These are phyloP conservation scores for Pseudomugil gertrudae DNA, from an alignment of 2,797 vertebrate species.

Conservation along the genomic window DNA sequence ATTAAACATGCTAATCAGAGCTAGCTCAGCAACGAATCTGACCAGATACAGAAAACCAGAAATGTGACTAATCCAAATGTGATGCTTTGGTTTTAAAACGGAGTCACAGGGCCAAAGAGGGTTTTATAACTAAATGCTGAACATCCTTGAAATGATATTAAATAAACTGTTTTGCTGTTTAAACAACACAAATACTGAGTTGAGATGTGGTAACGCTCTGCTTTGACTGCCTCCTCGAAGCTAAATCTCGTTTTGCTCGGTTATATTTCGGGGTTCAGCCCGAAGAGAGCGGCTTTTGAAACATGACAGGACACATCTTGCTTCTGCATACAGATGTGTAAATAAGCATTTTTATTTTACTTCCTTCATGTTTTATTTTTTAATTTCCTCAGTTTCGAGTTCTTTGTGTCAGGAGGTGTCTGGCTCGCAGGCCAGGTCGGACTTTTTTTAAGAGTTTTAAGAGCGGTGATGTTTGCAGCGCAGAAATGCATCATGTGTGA, in stretches of 20 bases:
- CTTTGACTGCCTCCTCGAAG: background rate
- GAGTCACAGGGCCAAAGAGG: background rate
- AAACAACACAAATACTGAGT: background rate
- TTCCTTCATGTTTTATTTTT: background rate
- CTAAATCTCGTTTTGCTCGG: too few relatives aligned
- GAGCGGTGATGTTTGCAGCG: background rate
- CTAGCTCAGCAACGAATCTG: background rate
- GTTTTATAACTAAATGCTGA: background rate
- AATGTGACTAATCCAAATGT: background rate
- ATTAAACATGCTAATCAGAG: background rate
- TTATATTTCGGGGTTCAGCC: background rate
- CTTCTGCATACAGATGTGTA: background rate
- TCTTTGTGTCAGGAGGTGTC: background rate
- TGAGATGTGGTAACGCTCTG: background rate
- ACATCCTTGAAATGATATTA: background rate
- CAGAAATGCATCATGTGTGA: background rate
- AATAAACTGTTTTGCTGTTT: background rate
- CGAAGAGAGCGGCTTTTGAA: background rate
- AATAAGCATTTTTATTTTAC: background rate
- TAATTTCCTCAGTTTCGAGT: background rate
- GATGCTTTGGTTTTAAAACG: background rate
- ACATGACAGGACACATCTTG: background rate
- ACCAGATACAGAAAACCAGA: rapidly evolving
- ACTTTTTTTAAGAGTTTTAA: background rate
- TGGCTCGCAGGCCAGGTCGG: background rate